These are phyloP conservation scores for Lagopus leucura DNA, from an alignment of 2,113 vertebrate species.

Conservation along the genomic window DNA sequence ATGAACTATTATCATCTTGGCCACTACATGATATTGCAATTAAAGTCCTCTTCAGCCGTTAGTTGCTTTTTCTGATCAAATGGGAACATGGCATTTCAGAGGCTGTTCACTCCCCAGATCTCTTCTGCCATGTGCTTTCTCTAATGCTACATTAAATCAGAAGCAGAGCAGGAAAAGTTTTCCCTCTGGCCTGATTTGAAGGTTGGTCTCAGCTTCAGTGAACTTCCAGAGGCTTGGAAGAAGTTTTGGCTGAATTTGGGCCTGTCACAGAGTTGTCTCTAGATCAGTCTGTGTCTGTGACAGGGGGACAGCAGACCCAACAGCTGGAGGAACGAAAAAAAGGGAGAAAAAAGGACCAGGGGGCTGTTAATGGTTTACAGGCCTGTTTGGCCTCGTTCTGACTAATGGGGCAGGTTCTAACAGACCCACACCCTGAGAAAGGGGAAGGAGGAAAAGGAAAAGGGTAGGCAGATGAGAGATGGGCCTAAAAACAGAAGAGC, in stretches of 20 bases:
- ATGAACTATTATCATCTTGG: not conserved
- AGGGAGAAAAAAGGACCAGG: too few relatives aligned
- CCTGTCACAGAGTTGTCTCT: too few relatives aligned
- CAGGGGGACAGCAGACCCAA: too few relatives aligned
- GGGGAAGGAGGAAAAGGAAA: too few relatives aligned
- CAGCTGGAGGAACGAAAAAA: too few relatives aligned
- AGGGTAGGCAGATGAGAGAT: too few relatives aligned
- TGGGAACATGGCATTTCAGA: not conserved
- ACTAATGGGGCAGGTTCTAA: too few relatives aligned
- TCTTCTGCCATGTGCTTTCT: not conserved
- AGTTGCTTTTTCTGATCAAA: not conserved
- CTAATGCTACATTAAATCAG: not conserved
- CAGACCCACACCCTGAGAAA: too few relatives aligned
- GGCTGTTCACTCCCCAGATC: not conserved
- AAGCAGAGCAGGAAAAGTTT: not conserved
- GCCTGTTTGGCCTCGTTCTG: too few relatives aligned
- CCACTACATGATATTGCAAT: constrained; percentile 35
- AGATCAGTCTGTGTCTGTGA: too few relatives aligned
- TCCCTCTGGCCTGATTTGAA: not conserved
- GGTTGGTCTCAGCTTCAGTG: not conserved
- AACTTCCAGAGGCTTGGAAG: not conserved
- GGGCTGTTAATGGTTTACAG: too few relatives aligned
- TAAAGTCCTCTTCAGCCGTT: constrained; percentile 5
- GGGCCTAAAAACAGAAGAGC: too few relatives aligned
- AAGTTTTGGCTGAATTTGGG: not conserved